Base-by-base conservation (phyloP, 2,888 invertebrate genomes). In the Augiades crinisus region DNA sequence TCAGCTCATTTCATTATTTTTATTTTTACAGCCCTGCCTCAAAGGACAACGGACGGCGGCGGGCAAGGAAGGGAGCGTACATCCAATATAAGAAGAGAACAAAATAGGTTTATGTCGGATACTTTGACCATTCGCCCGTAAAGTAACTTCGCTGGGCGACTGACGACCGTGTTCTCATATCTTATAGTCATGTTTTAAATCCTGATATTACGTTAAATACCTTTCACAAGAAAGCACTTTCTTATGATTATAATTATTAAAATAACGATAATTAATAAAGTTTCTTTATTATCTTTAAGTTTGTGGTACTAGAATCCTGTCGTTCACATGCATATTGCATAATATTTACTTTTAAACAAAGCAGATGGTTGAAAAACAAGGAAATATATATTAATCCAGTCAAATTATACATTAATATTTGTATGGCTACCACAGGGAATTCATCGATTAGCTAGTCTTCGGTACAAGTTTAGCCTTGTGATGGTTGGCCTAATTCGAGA, bases 31-130 rank as follows among this genome's bases (percentile, higher is more conserved):
- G 60, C 87, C 87, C 87, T 87, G 68, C 22, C 54, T 56, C 63
- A 72, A 71, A 78, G 83, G 82, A 79, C 79, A 79, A 75, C 75
- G 77, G 74, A 71, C 78, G 69, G 71, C 68, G 64, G 76, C 72
- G 78, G 76, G 78, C 69, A 74, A 81, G 81, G 85, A 85, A 83
- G 84, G 85, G 86, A 81, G 78, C 75, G 82, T 71, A 85, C 80
- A 86, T 88, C 84, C 86, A 88, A 89, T 88, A 88, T 88, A 88
- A 89, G 88, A 89, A 88, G 83, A 87, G 85, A 87, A 87, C 87
- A 86, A 89, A 89, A 89, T 89, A 87, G 88, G 87, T 89, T 89
- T 89, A 89, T 86, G 87, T 85, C 81, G 81, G 84, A 87, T 83
- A 88, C 89, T 89, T 89, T 89, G 89, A 89, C 88, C 88, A 83